phyloP scores from a whole-genome alignment of 2,113 vertebrate genomes.

The Nibea albiflora region DNA sequence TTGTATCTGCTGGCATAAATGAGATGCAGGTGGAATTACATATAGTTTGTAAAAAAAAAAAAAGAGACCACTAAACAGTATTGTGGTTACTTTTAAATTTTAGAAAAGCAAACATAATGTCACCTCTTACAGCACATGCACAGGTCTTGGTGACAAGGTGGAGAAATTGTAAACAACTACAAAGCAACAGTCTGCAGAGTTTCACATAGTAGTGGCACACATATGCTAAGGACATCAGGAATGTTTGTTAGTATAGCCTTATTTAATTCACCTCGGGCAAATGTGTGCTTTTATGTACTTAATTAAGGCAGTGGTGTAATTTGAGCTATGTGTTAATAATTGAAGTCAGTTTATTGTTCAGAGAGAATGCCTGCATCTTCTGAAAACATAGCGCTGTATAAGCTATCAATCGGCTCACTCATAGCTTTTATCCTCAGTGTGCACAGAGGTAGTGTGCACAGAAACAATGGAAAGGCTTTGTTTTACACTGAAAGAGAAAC shows the following conservation, averaged over 20 bases:
- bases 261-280: neutral
- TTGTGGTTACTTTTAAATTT: too few species aligned
- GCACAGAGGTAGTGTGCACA: constrained; percentile 13
- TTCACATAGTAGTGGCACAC: constrained; percentile 30
- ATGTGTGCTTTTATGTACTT: neutral
- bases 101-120: too few species aligned
- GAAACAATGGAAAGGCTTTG: neutral
- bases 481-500: constrained; percentile 5
- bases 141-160: constrained; percentile 13
- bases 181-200: constrained; percentile 20
- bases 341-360: neutral
- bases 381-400: neutral
- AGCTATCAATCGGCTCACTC: constrained; percentile 6
- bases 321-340: neutral
- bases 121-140: neutral
- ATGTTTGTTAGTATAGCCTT: neutral
- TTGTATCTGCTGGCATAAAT: constrained; percentile 20
- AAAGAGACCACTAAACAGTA: too few species aligned
- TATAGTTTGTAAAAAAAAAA: neutral
- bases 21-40: constrained; percentile 7
- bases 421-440: constrained; percentile 5
- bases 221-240: neutral
- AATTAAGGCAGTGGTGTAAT: constrained; percentile 1
- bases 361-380: neutral
- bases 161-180: constrained; percentile 24